Base-by-base conservation (phyloP, 2,797 vertebrate genomes). In the Melanotaenia parkinsoni region DNA sequence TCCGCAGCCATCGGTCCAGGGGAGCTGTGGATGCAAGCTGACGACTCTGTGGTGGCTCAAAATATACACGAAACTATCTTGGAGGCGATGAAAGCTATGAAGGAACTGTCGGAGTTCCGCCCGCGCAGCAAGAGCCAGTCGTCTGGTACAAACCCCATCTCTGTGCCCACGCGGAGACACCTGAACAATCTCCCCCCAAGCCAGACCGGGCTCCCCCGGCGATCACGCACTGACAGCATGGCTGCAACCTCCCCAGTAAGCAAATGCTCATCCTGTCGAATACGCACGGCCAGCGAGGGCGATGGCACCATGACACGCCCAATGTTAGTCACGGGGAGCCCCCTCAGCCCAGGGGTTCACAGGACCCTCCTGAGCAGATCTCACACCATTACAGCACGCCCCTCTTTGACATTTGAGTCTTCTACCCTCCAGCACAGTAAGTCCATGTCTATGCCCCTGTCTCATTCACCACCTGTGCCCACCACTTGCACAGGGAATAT, bases 51-150 rank as follows among this genome's bases (percentile, higher is more conserved):
- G 74, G 98, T 99, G 87, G 98, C 98, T n/a, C 98, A 99, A 76
- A 98, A 96, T 86, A 99, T 99, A 82, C 98, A 99, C 71, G 98
- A 99, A 88, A 99, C 98, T 28, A 98, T 99, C 72, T 76, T 99
- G 82, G 98, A 98, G 88, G 97, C 97, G 2, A 99, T 99, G 98
- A 98, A 97, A 89, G 97, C 98, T 1, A 96, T 99, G 94, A 98
- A 98, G 91, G 98, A 99, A 94, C 94, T 97, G 74, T 96, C 95
- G 56, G 98, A 99, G 79, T 98, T 99, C 88, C 95, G 98, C 8
- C 98, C 98, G 63, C 96, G 98, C 83, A 99, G 98, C 91, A 99
- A 99, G 80, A 99, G 98, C 92, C 98, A 99, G 94, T 99, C 98
- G 0, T 95, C 95, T 0, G 92, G 91, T 22, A 96, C 95, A 0